A percentile compares a stretch with the other conserved stretches of the same genome.
Evolutionary conservation across 2,797 vertebrate genomes (phyloP).

Genomic region (Gambelia wislizenii): DNA sequence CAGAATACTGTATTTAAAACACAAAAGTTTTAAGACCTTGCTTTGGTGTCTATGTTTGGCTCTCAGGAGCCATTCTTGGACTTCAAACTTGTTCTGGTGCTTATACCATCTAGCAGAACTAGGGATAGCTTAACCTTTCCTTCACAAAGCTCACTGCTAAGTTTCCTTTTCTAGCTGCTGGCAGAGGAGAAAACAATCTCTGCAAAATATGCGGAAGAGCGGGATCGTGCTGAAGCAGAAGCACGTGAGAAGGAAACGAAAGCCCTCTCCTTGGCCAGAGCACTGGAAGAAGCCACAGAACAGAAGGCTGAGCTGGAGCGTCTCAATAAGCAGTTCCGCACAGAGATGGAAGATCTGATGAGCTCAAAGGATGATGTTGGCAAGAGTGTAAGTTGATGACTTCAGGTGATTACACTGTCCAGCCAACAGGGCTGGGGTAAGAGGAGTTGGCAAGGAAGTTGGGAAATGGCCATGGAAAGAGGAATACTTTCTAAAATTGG

Average conservation of each 20-base stretch:
- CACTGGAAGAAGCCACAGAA: constrained; percentile 90
- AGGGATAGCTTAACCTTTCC: neutral
- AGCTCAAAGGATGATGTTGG: constrained; percentile 97
- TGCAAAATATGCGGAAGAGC: constrained; percentile 91
- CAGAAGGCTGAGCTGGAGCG: constrained; percentile 91
- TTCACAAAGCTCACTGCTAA: neutral
- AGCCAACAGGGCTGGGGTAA: neutral
- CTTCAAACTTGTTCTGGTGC: neutral
- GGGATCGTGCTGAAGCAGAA: constrained; percentile 94
- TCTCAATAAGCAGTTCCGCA: constrained; percentile 90
- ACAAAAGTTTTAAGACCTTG: neutral
- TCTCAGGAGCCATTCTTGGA: neutral
- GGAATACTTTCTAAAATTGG: neutral
- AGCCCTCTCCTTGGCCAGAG: constrained; percentile 88
- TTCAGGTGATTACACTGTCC: neutral
- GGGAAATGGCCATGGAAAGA: neutral
- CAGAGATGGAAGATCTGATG: constrained; percentile 97
- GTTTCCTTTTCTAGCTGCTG: constrained; percentile 83
- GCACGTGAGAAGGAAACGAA: constrained; percentile 97
- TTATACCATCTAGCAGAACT: neutral
- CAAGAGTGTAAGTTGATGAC: constrained; percentile 88
- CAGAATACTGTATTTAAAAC: neutral
- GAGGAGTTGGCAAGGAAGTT: neutral
- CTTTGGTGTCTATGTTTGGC: neutral
- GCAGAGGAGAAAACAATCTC: constrained; percentile 97